Conservation (phyloP, 2,113 vertebrate genomes). For the Cariama cristata region DNA sequence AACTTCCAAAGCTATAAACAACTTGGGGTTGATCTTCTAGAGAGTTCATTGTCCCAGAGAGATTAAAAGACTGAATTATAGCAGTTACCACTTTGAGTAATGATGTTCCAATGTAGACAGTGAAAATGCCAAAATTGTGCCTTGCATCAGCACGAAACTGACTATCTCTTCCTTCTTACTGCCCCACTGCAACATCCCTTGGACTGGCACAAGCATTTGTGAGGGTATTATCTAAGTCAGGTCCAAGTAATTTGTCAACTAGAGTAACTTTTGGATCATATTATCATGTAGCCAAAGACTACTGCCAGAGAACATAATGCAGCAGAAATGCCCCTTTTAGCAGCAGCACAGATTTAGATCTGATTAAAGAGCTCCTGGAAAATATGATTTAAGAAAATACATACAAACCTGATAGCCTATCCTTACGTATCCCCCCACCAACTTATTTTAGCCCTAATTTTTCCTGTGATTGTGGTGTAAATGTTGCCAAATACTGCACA, state of each 20-base stretch:
- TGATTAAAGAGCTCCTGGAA: not conserved
- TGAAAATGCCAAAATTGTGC: not conserved
- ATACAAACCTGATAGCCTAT: not conserved
- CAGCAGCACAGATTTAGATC: not conserved
- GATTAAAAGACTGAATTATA: not conserved
- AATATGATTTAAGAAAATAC: not conserved
- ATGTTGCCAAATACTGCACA: not conserved
- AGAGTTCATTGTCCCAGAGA: not conserved
- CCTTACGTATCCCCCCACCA: not conserved
- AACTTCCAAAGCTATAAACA: not conserved
- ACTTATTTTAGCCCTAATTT: not conserved
- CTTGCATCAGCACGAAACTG: not conserved
- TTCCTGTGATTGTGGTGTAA: not conserved
- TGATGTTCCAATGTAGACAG: accelerated
- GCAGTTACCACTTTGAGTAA: not conserved
- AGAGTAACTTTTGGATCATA: not conserved
- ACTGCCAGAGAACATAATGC: not conserved
- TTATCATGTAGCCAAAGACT: not conserved
- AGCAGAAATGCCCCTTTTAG: not conserved
- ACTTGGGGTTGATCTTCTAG: not conserved
- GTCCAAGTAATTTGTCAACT: not conserved
- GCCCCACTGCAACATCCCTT: not conserved
- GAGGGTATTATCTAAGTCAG: not conserved
- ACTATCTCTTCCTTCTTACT: not conserved
- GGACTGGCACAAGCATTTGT: not conserved